These are phyloP conservation scores for Micropoecilia bifurca DNA, from an alignment of 2,797 vertebrate species.

Conservation along the genomic window DNA sequence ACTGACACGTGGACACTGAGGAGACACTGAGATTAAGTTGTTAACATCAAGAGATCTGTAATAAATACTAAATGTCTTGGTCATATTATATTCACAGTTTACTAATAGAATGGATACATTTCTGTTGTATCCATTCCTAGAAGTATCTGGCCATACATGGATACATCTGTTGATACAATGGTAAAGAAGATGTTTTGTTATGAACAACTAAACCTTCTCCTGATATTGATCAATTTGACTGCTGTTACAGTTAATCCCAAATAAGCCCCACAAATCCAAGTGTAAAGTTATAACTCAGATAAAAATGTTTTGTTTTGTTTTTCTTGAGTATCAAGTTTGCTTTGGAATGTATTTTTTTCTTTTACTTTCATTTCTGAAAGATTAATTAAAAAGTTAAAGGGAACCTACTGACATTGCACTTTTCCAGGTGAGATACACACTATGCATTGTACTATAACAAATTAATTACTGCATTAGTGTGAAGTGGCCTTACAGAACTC, in stretches of 20 bases:
- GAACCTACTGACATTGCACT: neutral
- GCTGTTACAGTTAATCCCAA: neutral
- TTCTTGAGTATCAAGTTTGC: neutral
- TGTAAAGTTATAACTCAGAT: neutral
- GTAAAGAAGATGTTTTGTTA: neutral
- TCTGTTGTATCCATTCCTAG: no score
- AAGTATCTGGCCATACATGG: no score
- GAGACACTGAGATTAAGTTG: neutral
- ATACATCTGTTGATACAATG: no score
- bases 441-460: no score
- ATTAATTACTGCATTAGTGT: no score
- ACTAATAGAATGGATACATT: no score
- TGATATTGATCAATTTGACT: neutral
- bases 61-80: neutral
- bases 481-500: no score
- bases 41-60: neutral
- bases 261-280: neutral
- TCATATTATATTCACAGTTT: neutral
- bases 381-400: neutral
- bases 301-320: neutral
- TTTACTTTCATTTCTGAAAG: neutral
- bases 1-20: neutral
- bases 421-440: no score
- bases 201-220: neutral
- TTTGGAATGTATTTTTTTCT: neutral